Base-by-base conservation (phyloP, 2,113 vertebrate species). In the Plecotus auritus region DNA sequence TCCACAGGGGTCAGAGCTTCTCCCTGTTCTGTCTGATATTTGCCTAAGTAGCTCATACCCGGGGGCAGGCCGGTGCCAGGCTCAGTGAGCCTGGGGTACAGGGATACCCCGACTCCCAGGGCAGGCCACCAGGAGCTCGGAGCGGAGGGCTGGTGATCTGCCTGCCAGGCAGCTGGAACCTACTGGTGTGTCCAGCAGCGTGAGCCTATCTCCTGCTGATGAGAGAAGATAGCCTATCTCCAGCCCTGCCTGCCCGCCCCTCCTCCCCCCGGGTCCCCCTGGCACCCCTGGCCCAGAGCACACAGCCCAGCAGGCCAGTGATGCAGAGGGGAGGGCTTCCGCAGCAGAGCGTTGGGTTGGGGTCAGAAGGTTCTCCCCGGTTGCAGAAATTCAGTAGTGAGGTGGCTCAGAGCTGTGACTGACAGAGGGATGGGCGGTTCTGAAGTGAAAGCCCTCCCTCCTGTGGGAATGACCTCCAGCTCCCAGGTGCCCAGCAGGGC, bases 1-100 rank as follows among this genome's bases (percentile, higher is more conserved):
- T 59, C 56, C 56, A 20, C 40, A 64, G 42, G 26, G 8, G 14
- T 20, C 30, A n/a, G 12, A 30, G 49, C 26, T 69, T 45, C 56
- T 35, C 12, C 70, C 66, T 17, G 2, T 35, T 56, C 88, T n/a
- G 59, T 85, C 72, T 49, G 86, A 59, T 42, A 74, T 84, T 92
- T 81, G 70, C n/a, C 90, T 73, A 26, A 89, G 54, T 59, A 91
- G 73, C 37, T 86, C 91, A 77, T 37, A 74, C 85, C 74, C 85
- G 73, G 95, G 90, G 70, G 70, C 18, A 80, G 28, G 89, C 87
- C 78, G 22, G 54, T 45, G 69, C 37, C 69, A 85, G 66, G 74
- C 59, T 64, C 47, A 42, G 56, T 56, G 54, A 59, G 30, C 26
- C 59, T 35, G 23, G n/a, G 8, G 11, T 61, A 11, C 10, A 20